These are phyloP conservation scores for Fragum sueziense DNA, from an alignment of 2,888 invertebrate species.

Conservation along the genomic window DNA sequence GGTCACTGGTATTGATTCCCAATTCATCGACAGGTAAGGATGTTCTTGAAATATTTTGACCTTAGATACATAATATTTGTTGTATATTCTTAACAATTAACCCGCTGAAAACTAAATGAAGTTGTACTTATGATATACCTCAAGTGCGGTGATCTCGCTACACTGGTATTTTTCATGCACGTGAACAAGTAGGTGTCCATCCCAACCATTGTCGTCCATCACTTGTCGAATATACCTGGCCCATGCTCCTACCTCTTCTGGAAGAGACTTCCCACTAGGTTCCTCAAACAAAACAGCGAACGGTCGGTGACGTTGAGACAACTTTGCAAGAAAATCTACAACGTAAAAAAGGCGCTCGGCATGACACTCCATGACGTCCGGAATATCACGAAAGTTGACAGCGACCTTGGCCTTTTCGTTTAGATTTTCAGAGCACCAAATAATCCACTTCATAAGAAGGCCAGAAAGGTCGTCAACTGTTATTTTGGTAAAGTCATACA, in stretches of 20 bases:
- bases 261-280: constrained; percentile 32
- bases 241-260: constrained; percentile 20
- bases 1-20: too few relatives aligned
- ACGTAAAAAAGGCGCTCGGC: constrained; percentile 33
- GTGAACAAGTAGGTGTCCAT: constrained; percentile 40
- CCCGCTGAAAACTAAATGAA: too few relatives aligned
- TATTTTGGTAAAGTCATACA: constrained; percentile 29
- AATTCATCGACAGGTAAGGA: too few relatives aligned
- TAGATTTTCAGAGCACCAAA: constrained; percentile 29
- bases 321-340: constrained; percentile 23
- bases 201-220: constrained; percentile 39
- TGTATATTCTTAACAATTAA: too few relatives aligned
- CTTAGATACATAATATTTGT: too few relatives aligned
- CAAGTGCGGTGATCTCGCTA: constrained; percentile 14
- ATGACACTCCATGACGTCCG: constrained; percentile 34
- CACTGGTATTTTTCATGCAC: constrained; percentile 26
- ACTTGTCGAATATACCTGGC: constrained; percentile 7
- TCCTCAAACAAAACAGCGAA: constrained; percentile 41
- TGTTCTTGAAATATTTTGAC: too few relatives aligned
- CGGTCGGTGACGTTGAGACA: neutral
- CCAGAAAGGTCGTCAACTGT: constrained; percentile 15
- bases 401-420: constrained; percentile 25
- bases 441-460: constrained; percentile 25
- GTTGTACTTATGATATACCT: too few relatives aligned
- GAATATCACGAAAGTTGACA: constrained; percentile 41